Evolutionary conservation across 1,140 invertebrate genomes (phyloP), one percentile per base, ranked within the genome.

Genomic region (Drosophila neocordata): DNA sequence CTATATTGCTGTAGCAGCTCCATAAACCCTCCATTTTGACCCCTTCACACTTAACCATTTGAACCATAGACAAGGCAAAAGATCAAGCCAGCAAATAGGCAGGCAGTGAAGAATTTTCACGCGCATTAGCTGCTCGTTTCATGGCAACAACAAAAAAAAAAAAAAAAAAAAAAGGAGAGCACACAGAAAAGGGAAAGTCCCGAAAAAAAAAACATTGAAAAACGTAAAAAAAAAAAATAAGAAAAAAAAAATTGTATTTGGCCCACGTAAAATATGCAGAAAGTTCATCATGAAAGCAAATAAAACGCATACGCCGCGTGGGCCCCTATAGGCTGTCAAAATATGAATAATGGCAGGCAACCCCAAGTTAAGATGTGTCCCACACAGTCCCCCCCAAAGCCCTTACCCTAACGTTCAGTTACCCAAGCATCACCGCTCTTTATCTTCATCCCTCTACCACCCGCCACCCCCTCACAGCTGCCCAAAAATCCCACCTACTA

Each of bases 301-400:
- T 87, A 87, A 81, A 78, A 82, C 83, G 82, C 83, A 87, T 87
- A 82, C 78, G 75, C 78, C 51, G 67, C 71, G 83, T 85, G 75
- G 78, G 83, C 63, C 68, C 35, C 55, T 41, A 44, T 60, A 57
- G 68, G 59, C 82, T 85, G 82, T 87, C 82, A 87, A 87, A 87
- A 76, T 76, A 87, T 87, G 82, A 87, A 72, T 78, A 87, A 87
- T 87, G 82, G 78, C 66, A 56, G 55, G 24, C 61, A 63, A 38
- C 72, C 72, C 56, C 35, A 44, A 51, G 52, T 41, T 44, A 52
- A 34, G 65, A 62, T 55, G 56, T 73, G 71, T 59, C 22, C 20
- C 15, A 12, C 59, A 20, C 20, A 48, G 27, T 55, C 57, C 70
- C 58, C 20, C 22, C 27, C 15, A 9, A n/a, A n/a, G n/a, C n/a